phyloP scores from a whole-genome alignment of 2,888 invertebrate species.

The Urechis unicinctus region DNA sequence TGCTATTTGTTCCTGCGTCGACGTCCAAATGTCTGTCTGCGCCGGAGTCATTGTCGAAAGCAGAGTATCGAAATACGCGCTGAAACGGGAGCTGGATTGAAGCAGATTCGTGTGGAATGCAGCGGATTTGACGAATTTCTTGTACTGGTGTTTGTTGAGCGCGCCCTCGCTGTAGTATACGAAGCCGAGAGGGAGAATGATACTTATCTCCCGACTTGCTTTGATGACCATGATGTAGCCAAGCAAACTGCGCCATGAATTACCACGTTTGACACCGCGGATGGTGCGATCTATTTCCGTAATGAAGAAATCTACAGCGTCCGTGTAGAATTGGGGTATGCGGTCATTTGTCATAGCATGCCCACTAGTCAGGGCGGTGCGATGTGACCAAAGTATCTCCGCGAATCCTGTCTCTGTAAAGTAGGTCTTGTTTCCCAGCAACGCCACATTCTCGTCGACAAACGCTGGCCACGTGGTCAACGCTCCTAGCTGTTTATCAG shows the following conservation, averaged over 20 bases:
- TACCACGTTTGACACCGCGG: background rate
- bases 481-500: background rate
- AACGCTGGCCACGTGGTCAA: background rate
- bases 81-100: background rate
- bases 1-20: too few relatives aligned
- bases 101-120: background rate
- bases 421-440: background rate
- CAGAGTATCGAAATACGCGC: background rate
- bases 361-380: background rate
- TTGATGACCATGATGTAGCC: conserved; percentile 5
- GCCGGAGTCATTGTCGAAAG: background rate
- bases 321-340: background rate
- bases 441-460: background rate
- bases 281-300: background rate
- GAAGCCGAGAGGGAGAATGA: background rate
- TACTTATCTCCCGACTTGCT: conserved; percentile 1
- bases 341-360: background rate
- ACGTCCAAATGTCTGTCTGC: too few relatives aligned
- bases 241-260: conserved; percentile 6
- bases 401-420: background rate
- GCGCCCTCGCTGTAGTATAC: conserved; percentile 1
- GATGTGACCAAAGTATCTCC: background rate
- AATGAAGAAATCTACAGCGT: background rate
- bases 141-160: background rate
- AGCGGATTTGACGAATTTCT: background rate